A percentile compares a stretch with the other conserved stretches of the same genome.
phyloP scores from a whole-genome alignment of 64 coral and sea anemone genomes.

The Porites lutea region DNA sequence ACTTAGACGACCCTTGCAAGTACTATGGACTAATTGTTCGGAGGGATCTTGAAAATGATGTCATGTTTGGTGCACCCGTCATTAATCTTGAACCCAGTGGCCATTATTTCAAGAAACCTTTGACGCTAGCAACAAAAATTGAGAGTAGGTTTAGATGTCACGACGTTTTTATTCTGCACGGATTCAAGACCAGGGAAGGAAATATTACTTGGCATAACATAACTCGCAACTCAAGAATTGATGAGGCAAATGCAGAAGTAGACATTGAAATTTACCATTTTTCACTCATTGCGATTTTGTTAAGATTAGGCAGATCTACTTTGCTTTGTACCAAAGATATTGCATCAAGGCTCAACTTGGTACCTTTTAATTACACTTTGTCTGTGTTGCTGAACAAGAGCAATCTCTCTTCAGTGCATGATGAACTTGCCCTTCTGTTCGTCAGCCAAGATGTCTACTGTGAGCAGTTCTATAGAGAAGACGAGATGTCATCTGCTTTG shows the following conservation, averaged over 20 bases:
- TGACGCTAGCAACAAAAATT: background rate
- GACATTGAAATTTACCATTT: slow-evolving; percentile 1
- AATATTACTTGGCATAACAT: slow-evolving; percentile 7
- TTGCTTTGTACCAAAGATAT: slow-evolving; percentile 13
- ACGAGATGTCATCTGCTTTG: too few relatives aligned
- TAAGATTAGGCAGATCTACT: slow-evolving; percentile 1
- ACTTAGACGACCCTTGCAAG: too few relatives aligned
- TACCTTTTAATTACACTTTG: slow-evolving; percentile 9
- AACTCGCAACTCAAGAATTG: background rate
- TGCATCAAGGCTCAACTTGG: too few relatives aligned
- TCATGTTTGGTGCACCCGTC: background rate
- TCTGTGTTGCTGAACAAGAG: background rate
- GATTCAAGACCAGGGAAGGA: background rate
- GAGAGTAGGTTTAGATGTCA: background rate
- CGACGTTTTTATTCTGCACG: background rate
- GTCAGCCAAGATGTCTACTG: too few relatives aligned
- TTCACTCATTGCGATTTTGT: background rate
- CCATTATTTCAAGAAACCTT: background rate
- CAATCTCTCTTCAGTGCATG: too few relatives aligned
- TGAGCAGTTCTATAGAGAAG: too few relatives aligned
- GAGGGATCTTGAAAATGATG: too few relatives aligned
- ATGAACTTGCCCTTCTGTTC: too few relatives aligned
- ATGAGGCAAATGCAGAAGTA: background rate
- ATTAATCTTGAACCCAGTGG: slow-evolving; percentile 16
- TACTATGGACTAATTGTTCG: too few relatives aligned